Evolutionary conservation across 2,113 vertebrate genomes (phyloP), one percentile per base, ranked within the genome.

Genomic region (Elgaria multicarinata): DNA sequence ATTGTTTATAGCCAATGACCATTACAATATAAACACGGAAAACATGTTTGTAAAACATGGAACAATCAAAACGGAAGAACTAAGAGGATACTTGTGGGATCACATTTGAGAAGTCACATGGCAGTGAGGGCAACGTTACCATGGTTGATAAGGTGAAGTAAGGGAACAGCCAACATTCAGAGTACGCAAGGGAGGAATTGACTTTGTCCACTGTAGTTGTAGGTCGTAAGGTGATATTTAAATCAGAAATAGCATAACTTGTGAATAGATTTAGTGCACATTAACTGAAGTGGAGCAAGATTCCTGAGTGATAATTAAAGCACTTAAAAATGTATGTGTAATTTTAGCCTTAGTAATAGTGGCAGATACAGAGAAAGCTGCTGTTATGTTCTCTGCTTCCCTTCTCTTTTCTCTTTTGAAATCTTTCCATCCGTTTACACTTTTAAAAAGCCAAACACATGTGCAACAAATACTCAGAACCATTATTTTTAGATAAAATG

Each of bases 371-470:
- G 58, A 90, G 86, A 26, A 31, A 75, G 84, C 79, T 92, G 3
- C 33, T 88, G 31, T 16, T 71, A 42, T 81, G 81, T 67, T 33
- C 39, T 79, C 64, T 58, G 75, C 58, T 0, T 76, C 42, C 55
- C 85, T 33, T 16, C 20, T 6, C 69, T 94, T 26, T 46, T 31
- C 55, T 77, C 16, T 78, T 90, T 90, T 89, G 39, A 88, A 39
- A 58, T 22, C 33, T 79, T 67, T 80, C 36, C 81, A 88, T 33
- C 81, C 74, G 85, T 69, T 86, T 94, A 90, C 44, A 66, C 83
- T 0, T 5, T 44, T 33, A 76, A 64, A 76, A 89, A 84, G 33
- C 2, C 90, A 93, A 90, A 78, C 31, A n/a, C 88, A 64, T 53
- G 42, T 84, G 82, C 77, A 79, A 91, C 42, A 92, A 91, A 89